Evolutionary conservation across 2,113 vertebrate species (phyloP).

Genomic region (Mesembrinibis cayennensis): DNA sequence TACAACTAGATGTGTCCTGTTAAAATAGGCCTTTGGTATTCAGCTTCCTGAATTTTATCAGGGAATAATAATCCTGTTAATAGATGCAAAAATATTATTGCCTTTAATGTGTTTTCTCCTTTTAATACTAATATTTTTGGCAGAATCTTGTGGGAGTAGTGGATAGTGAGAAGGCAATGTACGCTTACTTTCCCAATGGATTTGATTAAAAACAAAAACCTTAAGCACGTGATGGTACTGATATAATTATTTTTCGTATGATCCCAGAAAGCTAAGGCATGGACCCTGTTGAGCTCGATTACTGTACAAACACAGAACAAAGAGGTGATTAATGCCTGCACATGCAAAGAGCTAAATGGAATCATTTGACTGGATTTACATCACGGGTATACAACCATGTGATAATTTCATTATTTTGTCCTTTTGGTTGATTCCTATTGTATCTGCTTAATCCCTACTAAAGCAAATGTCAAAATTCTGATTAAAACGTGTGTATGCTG

Average conservation of each 20-base stretch:
- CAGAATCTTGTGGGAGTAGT: background rate
- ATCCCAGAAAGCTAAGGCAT: background rate
- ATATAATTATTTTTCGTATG: background rate
- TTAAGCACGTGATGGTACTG: background rate
- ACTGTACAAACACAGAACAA: background rate
- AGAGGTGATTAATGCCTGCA: background rate
- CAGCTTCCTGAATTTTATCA: background rate
- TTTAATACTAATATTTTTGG: background rate
- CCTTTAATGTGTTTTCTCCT: background rate
- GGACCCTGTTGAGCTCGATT: background rate
- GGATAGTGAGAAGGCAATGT: background rate
- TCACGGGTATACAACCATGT: background rate
- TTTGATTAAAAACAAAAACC: background rate
- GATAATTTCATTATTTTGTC: background rate
- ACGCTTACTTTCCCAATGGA: background rate
- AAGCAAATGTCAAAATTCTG: background rate
- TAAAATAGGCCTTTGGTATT: background rate
- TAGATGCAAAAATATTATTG: background rate
- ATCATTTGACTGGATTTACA: background rate
- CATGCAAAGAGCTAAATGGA: background rate
- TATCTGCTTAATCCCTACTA: background rate
- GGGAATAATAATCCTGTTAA: background rate
- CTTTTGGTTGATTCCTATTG: background rate
- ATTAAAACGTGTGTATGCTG: background rate
- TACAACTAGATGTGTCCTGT: background rate